Conservation (phyloP, 1,140 invertebrate genomes). For the Elysia chlorotica region DNA sequence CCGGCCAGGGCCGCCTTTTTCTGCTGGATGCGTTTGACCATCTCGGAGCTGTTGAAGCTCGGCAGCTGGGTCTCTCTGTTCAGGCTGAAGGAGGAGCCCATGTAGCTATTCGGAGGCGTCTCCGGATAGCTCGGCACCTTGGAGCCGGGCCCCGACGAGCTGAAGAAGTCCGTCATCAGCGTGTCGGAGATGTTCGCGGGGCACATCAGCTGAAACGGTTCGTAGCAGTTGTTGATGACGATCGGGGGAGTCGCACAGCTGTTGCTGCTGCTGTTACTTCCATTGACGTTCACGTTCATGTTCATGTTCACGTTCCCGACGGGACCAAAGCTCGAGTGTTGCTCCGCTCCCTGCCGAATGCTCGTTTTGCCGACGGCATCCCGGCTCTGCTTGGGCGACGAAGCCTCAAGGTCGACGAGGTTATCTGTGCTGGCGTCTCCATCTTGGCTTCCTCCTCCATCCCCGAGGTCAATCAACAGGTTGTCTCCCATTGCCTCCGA, state of each 20-base stretch:
- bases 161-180: slow-evolving; percentile 22
- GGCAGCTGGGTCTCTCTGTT: slow-evolving; percentile 42
- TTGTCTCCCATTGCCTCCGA: not conserved
- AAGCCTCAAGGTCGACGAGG: slow-evolving; percentile 7
- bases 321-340: not conserved
- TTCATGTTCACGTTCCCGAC: not conserved
- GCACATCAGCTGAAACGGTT: slow-evolving; percentile 15
- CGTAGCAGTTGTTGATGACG: slow-evolving; percentile 6
- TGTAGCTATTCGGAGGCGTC: slow-evolving; percentile 52
- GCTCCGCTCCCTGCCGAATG: not conserved
- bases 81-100: slow-evolving; percentile 33
- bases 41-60: slow-evolving; percentile 57
- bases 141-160: slow-evolving; percentile 32
- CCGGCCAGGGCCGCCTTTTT: slow-evolving; percentile 41
- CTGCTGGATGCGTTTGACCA: slow-evolving; percentile 50
- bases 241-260: not conserved
- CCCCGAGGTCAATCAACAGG: not conserved
- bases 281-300: not conserved
- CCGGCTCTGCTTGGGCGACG: not conserved
- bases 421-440: not conserved
- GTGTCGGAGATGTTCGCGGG: slow-evolving; percentile 10
- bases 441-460: not conserved
- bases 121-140: slow-evolving; percentile 42
- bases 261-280: not conserved
- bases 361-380: not conserved